Base-by-base conservation (phyloP, 2,797 vertebrate species). In the Hemibagrus guttatus region DNA sequence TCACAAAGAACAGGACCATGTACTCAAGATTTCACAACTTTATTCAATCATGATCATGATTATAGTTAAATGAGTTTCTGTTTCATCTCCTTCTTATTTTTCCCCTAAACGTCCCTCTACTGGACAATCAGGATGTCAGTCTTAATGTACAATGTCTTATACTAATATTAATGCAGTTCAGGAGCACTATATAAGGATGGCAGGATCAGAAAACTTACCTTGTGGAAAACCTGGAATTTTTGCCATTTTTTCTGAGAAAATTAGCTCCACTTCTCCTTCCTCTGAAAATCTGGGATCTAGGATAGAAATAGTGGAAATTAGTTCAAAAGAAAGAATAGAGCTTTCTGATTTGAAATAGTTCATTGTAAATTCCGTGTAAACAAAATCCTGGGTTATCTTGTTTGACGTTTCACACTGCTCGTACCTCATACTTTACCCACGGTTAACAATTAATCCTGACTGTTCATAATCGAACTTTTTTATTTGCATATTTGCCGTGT, bases 281-380 rank as follows among this genome's bases (percentile, higher is more conserved):
- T 96, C 96, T 82, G 96, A 97, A 91, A 98, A 98, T 61, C 94
- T 92, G 35, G 95, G 93, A 93, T 98, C 98, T 99, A 92, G 93
- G 92, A 90, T 61, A 21, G 78, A 0, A 85, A 84, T 35, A 74
- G 12, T 59, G 12, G 28, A 84, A 74, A 86, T 26, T 3, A 54
- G 35, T 42, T 46, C 13, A 42, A 9, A 19, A 75, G 88, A 12
- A 81, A 52, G 6, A 88, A 74, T 64, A 59, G 23, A 6, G 21
- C 6, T 7, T 49, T 49, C 46, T 7, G 6, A 49, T 84, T 6
- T 58, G 19, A 39, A 52, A 6, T 2, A 31, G n/a, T 21, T 46
- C 23, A 49, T 7, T 49, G 46, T 49, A 49, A 49, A 49, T 49
- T 39, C 7, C 7, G 9, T 49, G 46, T 49, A 46, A 46, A 46